A percentile compares a stretch with the other conserved stretches of the same genome.
phyloP scores from a whole-genome alignment of 1,140 invertebrate species.

The Drosophila pseudoobscura region DNA sequence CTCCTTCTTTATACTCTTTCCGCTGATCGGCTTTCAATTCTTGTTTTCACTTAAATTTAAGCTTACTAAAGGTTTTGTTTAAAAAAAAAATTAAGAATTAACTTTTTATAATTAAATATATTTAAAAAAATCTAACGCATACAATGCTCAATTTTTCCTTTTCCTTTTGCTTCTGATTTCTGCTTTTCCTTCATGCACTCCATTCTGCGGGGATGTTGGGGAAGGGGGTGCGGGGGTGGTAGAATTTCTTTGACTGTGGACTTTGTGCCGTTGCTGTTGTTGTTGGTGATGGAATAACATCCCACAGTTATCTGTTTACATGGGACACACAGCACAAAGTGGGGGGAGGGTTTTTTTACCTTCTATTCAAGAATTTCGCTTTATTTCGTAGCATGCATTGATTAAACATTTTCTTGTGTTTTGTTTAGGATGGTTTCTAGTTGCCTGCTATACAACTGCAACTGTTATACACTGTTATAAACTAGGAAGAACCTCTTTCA shows the following conservation, averaged over 20 bases:
- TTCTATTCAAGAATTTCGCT: slow-evolving; percentile 40
- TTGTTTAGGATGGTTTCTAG: slow-evolving; percentile 7
- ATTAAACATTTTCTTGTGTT: slow-evolving; percentile 38
- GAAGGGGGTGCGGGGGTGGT: neutral
- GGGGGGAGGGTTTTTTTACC: neutral
- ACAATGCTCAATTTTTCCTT: slow-evolving; percentile 39
- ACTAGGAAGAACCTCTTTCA: slow-evolving; percentile 34
- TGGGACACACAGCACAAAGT: too few relatives aligned
- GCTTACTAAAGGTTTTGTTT: slow-evolving; percentile 55
- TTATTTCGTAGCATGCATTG: slow-evolving; percentile 54
- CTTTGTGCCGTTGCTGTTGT: slow-evolving; percentile 9
- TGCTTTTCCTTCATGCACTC: slow-evolving; percentile 23
- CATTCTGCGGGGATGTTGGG: too few relatives aligned
- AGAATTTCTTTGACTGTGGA: slow-evolving; percentile 1
- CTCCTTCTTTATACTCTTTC: slow-evolving; percentile 14
- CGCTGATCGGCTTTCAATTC: neutral
- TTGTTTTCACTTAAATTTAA: slow-evolving; percentile 54
- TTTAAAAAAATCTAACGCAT: slow-evolving; percentile 54
- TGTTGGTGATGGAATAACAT: neutral
- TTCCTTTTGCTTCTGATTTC: slow-evolving; percentile 8
- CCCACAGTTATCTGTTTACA: too few relatives aligned
- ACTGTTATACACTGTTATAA: slow-evolving; percentile 27
- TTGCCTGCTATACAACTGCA: slow-evolving; percentile 3
- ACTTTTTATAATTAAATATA: slow-evolving; percentile 44
- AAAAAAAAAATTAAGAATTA: slow-evolving; percentile 56